Evolutionary conservation across 2,797 vertebrate genomes (phyloP).

Genomic region (Staurois parvus): DNA sequence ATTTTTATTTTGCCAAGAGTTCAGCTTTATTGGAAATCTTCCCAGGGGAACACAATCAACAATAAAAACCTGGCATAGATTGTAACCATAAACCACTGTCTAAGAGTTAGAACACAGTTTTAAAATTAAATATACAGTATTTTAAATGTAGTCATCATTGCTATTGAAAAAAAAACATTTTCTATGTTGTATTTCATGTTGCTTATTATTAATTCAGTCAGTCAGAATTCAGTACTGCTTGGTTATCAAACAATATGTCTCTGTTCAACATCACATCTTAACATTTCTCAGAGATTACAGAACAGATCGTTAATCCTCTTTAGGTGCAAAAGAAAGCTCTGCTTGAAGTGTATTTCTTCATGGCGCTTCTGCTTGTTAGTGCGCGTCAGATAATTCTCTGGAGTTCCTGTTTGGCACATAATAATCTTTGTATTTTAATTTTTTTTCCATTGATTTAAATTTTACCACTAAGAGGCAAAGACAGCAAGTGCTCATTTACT

Average conservation of each 20-base stretch:
- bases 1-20: too few species aligned
- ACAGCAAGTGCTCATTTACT: neutral
- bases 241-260: neutral
- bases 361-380: neutral
- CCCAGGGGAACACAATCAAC: too few species aligned
- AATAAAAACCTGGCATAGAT: too few species aligned
- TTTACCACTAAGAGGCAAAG: too few species aligned
- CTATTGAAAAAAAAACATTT: neutral
- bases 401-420: constrained; percentile 6
- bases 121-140: too few species aligned
- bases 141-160: too few species aligned
- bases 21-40: too few species aligned
- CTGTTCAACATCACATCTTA: constrained; percentile 13
- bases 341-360: neutral
- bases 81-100: too few species aligned
- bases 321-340: neutral
- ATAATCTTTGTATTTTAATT: neutral
- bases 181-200: neutral
- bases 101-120: too few species aligned
- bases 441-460: too few species aligned
- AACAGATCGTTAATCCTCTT: constrained; percentile 4
- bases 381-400: neutral
- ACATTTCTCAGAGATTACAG: neutral
- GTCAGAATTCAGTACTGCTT: neutral
- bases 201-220: neutral